Evolutionary conservation across 1,140 invertebrate species (phyloP).

Genomic region (Globodera rostochiensis): DNA sequence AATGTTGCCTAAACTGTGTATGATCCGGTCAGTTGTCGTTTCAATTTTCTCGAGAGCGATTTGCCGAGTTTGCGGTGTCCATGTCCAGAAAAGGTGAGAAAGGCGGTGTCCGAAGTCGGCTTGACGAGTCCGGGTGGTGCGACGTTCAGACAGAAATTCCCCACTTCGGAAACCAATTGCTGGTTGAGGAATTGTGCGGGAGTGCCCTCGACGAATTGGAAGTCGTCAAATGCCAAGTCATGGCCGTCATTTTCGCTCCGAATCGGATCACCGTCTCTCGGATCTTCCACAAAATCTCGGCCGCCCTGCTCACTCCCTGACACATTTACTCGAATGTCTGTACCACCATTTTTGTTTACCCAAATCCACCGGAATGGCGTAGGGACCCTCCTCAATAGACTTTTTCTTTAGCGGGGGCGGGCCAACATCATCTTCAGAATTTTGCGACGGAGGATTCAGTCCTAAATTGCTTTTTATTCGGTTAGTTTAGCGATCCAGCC

Average conservation of each 20-base stretch:
- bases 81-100: conserved; percentile 2
- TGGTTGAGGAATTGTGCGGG: conserved; percentile 30
- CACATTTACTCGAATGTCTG: neutral
- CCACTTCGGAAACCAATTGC: conserved; percentile 2
- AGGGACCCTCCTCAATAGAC: conserved; percentile 24
- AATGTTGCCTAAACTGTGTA: conserved; percentile 28
- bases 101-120: conserved; percentile 9
- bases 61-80: conserved; percentile 21
- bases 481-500: neutral
- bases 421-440: neutral
- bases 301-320: conserved; percentile 5
- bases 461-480: neutral
- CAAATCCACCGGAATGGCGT: conserved; percentile 27
- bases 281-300: conserved; percentile 9
- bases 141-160: neutral
- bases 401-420: conserved; percentile 21
- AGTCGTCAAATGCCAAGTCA: conserved; percentile 15
- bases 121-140: conserved; percentile 37
- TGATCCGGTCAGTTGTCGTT: conserved; percentile 28
- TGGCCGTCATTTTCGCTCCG: conserved; percentile 5
- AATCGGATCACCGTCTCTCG: conserved; percentile 8
- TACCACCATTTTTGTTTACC: neutral
- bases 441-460: neutral
- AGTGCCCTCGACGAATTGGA: conserved; percentile 27
- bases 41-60: conserved; percentile 28